These are phyloP conservation scores for Desmodus rotundus DNA, from an alignment of 2,113 vertebrate genomes.

Conservation along the genomic window DNA sequence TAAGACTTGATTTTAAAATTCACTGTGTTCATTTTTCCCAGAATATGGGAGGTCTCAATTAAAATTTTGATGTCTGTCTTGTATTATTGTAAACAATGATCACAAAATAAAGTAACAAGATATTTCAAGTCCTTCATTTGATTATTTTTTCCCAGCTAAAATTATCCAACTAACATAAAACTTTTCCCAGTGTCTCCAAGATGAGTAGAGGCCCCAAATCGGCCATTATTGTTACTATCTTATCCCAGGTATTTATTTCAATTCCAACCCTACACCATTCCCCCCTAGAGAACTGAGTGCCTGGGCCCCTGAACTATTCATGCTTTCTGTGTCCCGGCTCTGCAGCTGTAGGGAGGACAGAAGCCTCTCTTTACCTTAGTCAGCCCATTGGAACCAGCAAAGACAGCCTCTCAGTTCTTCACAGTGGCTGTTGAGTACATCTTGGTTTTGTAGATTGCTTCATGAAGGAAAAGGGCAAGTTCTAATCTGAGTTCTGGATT, in stretches of 20 bases:
- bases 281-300: neutral
- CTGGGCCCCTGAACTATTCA: neutral
- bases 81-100: neutral
- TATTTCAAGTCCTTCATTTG: neutral
- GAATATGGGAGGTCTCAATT: neutral
- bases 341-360: no score
- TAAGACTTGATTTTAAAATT: neutral
- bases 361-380: neutral
- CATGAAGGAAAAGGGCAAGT: neutral
- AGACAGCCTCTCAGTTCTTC: neutral
- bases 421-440: rapidly evolving
- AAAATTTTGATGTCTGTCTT: neutral
- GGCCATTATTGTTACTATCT: neutral
- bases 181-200: neutral
- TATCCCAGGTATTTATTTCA: neutral
- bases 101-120: neutral
- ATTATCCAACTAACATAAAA: neutral
- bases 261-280: neutral
- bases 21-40: neutral
- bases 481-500: neutral
- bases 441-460: neutral
- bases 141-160: neutral
- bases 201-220: neutral
- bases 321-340: neutral
- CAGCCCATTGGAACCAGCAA: neutral